Evolutionary conservation across 2,797 vertebrate genomes (phyloP).

Genomic region (Masticophis lateralis): DNA sequence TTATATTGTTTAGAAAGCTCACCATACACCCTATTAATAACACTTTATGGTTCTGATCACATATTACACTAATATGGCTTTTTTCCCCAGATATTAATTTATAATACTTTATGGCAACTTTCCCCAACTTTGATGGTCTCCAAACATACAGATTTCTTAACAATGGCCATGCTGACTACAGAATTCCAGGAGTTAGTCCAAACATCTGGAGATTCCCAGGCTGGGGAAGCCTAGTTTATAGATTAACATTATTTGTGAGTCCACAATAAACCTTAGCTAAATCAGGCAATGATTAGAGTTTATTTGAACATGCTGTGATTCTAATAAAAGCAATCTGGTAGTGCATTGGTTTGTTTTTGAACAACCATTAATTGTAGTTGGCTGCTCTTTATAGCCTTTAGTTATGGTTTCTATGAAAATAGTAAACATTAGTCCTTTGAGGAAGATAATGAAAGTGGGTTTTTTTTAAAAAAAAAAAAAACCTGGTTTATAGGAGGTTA

Average conservation of each 20-base stretch:
- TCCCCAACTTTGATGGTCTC: neutral
- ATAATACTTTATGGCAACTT: neutral
- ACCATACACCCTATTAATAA: neutral
- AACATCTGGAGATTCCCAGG: neutral
- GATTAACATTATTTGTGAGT: neutral
- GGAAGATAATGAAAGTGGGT: neutral
- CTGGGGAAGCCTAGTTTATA: neutral
- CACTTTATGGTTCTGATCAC: neutral
- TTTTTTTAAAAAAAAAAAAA: neutral
- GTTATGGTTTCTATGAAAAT: neutral
- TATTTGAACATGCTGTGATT: neutral
- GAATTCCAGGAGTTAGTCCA: neutral
- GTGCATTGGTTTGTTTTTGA: neutral
- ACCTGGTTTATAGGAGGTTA: neutral
- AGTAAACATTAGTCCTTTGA: neutral
- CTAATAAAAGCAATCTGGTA: neutral
- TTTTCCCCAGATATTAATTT: neutral
- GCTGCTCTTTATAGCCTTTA: neutral
- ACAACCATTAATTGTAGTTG: neutral
- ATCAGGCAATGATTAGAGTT: neutral
- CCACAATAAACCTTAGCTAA: neutral
- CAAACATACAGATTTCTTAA: neutral
- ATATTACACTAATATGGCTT: neutral
- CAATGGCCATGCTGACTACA: neutral
- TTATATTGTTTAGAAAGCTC: neutral